Evolutionary conservation across 1,140 invertebrate species (phyloP), one percentile per base, ranked within the genome.

Genomic region (Lepidurus packardi): DNA sequence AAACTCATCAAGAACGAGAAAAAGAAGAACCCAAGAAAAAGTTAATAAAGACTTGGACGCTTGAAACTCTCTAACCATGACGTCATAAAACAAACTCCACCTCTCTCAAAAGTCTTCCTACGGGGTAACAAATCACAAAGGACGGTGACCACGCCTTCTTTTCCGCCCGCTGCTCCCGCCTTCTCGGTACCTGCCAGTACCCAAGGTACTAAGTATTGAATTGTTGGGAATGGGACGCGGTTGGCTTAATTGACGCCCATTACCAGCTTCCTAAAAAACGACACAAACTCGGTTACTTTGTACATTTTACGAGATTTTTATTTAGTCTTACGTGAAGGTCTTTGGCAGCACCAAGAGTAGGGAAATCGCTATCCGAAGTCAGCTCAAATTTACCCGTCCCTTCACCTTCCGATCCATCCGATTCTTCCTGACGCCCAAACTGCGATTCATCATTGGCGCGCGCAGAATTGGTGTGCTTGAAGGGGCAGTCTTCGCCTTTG

Each of bases 291-390:
- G 13, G 3, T 34, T 34, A 65, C 1, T 21, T 65, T 47, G 45
- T 16, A 65, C 6, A 65, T n/a, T n/a, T n/a, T n/a, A n/a, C 21
- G 7, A 65, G 6, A 65, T 1, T 47, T 4, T 7, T 47, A 44
- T 44, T 11, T n/a, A 13, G 43, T 73, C 79, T 77, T 80, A 80
- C 80, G 53, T 82, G 81, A 65, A 78, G 80, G n/a, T 80, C 80
- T 73, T 78, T 79, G n/a, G 79, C 77, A 47, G 80, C 80, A 11
- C 80, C 80, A 25, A 82, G 77, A n/a, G 81, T 78, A 9, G 82
- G 82, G 73, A 82, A 82, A 77, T 82, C 82, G 73, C 79, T 80
- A 75, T 82, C 82, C n/a, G 81, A 82, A 43, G 81, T 80, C 16
- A 82, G 79, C 79, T 82, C 81, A 79, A 82, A 82, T 8, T 80